Conservation (phyloP, 2,888 invertebrate species). For the Brenthis ino region DNA sequence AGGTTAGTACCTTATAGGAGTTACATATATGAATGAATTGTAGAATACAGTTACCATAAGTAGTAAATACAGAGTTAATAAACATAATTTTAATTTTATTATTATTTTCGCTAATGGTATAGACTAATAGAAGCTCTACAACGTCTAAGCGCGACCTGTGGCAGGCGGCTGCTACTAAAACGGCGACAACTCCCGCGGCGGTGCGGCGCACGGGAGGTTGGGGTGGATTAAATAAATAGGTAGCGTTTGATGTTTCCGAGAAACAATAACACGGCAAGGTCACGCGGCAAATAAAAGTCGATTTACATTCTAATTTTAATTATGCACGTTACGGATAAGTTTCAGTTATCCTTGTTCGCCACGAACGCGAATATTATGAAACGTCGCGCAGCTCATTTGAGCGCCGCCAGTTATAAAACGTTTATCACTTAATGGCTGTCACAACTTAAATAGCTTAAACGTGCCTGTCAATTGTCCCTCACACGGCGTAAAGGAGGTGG, state of each 20-base stretch:
- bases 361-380: not conserved
- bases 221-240: not conserved
- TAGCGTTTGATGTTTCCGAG: not conserved
- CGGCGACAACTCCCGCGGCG: no score
- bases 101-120: no score
- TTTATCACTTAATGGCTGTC: not conserved
- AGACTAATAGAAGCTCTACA: no score
- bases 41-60: no score
- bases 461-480: not conserved
- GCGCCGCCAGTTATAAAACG: not conserved
- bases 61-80: no score
- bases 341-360: slow-evolving; percentile 13
- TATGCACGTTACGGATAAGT: not conserved
- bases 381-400: not conserved
- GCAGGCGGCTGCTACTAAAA: no score
- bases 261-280: not conserved
- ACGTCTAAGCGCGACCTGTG: no score
- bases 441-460: slow-evolving; percentile 2
- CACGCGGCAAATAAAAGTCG: slow-evolving; percentile 2
- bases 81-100: no score
- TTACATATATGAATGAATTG: no score
- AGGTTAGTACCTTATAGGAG: no score
- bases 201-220: no score
- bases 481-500: no score
- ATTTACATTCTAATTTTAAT: slow-evolving; percentile 13